Conservation (phyloP, 2,888 invertebrate genomes). For the Charanyca ferruginea region DNA sequence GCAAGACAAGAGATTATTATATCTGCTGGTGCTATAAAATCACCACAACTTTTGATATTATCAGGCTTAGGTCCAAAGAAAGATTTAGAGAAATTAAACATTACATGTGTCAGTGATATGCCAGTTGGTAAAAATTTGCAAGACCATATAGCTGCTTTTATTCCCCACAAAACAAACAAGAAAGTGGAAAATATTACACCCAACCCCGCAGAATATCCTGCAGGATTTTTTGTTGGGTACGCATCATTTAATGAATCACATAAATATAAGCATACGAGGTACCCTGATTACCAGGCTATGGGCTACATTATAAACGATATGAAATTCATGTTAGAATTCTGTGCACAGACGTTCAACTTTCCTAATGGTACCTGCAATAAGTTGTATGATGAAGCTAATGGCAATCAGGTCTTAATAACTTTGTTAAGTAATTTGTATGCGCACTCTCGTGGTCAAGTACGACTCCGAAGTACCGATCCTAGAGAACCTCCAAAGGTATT, state of each 20-base stretch:
- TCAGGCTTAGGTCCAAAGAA: slow-evolving; percentile 69
- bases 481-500: slow-evolving; percentile 65
- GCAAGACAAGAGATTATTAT: slow-evolving; percentile 73
- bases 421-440: slow-evolving; percentile 63
- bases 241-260: slow-evolving; percentile 62
- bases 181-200: not conserved
- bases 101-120: slow-evolving; percentile 36
- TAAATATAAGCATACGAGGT: slow-evolving; percentile 33
- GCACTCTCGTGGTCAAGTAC: slow-evolving; percentile 67
- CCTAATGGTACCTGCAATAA: slow-evolving; percentile 49
- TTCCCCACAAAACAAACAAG: slow-evolving; percentile 59
- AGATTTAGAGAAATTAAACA: slow-evolving; percentile 60
- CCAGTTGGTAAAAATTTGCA: slow-evolving; percentile 56
- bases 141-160: slow-evolving; percentile 39
- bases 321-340: slow-evolving; percentile 46
- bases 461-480: slow-evolving; percentile 65
- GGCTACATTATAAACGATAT: slow-evolving; percentile 50
- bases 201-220: slow-evolving; percentile 78
- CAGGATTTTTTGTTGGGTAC: slow-evolving; percentile 44
- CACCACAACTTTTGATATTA: slow-evolving; percentile 67
- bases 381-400: slow-evolving; percentile 40
- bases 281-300: slow-evolving; percentile 67
- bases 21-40: slow-evolving; percentile 80
- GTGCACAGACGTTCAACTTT: slow-evolving; percentile 43
- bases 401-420: slow-evolving; percentile 48